Conservation (phyloP, 2,888 invertebrate genomes). For the Drosophila austrosaltans region DNA sequence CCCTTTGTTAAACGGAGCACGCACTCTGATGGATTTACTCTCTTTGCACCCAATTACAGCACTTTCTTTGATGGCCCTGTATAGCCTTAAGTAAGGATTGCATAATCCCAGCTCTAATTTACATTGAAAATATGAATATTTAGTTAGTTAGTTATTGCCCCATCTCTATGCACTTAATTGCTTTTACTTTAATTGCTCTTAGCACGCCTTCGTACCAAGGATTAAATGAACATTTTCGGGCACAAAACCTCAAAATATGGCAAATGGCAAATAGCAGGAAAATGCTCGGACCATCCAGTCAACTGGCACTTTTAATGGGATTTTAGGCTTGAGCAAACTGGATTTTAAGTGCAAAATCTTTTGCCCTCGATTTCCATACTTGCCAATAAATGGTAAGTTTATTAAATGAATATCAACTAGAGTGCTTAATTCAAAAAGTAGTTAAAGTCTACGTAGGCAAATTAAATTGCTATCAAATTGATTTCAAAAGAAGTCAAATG, state of each 20-base stretch:
- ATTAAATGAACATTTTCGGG: constrained; percentile 11
- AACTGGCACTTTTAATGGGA: constrained; percentile 42
- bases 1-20: constrained; percentile 54
- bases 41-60: constrained; percentile 56
- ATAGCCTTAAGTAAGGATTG: constrained; percentile 6
- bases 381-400: constrained; percentile 10
- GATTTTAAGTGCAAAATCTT: constrained; percentile 41
- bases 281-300: not conserved
- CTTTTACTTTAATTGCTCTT: constrained; percentile 65
- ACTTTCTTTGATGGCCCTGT: not conserved
- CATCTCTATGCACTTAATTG: constrained; percentile 58
- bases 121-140: constrained; percentile 61
- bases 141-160: constrained; percentile 40
- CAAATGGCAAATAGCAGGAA: constrained; percentile 7
- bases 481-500: not conserved
- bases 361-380: constrained; percentile 3
- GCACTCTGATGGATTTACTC: constrained; percentile 38
- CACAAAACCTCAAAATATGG: constrained; percentile 9
- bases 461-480: not conserved
- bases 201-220: constrained; percentile 27
- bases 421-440: constrained; percentile 4
- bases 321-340: constrained; percentile 44
- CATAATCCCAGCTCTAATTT: constrained; percentile 47
- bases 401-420: constrained; percentile 9
- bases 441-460: not conserved